These are phyloP conservation scores for Helostoma temminkii DNA, from an alignment of 2,797 vertebrate genomes.

Conservation along the genomic window DNA sequence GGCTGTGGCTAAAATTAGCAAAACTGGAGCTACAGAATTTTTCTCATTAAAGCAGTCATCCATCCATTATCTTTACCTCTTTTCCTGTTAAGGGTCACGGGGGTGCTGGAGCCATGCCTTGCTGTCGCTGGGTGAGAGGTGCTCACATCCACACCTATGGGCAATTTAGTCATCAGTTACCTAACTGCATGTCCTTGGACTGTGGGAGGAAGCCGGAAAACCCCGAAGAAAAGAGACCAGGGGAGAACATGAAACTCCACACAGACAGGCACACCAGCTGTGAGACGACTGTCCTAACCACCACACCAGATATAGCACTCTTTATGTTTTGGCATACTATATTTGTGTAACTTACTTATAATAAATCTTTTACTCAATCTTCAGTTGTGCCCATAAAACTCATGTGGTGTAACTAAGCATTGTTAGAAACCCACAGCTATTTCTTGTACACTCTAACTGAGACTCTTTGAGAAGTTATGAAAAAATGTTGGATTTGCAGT, in stretches of 20 bases:
- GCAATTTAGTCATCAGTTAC: too few species aligned
- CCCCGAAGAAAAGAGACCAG: too few species aligned
- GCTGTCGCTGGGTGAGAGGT: too few species aligned
- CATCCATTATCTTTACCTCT: conserved; percentile 8
- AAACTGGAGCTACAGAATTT: neutral
- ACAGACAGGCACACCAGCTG: too few species aligned
- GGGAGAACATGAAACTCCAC: too few species aligned
- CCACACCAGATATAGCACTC: neutral
- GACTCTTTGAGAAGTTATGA: neutral
- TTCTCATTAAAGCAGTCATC: conserved; percentile 21
- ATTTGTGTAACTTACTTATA: neutral
- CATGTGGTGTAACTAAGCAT: neutral
- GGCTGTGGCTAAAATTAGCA: neutral
- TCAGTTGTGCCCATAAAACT: neutral
- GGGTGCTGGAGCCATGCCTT: too few species aligned
- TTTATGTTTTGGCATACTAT: neutral
- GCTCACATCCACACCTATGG: too few species aligned
- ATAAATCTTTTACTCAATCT: neutral
- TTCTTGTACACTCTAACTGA: conserved; percentile 4
- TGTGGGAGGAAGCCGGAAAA: too few species aligned
- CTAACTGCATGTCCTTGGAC: too few species aligned
- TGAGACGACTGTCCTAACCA: too few species aligned
- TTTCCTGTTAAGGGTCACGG: too few species aligned
- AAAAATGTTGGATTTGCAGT: neutral
- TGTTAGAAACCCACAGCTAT: conserved; percentile 9